Conservation (phyloP, 2,113 vertebrate genomes). For the Rattus rattus region DNA sequence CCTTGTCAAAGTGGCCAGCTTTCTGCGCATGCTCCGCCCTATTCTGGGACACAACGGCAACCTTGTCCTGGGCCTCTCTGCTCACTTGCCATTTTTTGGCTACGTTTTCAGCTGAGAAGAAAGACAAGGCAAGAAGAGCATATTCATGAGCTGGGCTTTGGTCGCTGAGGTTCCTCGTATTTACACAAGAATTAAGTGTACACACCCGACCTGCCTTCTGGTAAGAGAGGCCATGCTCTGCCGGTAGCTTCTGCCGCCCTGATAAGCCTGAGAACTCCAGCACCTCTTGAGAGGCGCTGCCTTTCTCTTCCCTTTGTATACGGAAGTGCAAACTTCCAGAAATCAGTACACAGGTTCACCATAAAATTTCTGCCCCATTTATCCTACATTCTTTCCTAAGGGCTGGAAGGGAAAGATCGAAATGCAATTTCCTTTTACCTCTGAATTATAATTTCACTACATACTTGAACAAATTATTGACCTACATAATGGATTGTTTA, state of each 20-base stretch:
- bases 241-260: background rate
- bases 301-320: background rate
- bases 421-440: background rate
- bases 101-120: slow-evolving; percentile 94
- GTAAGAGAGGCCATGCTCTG: background rate
- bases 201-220: background rate
- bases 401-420: background rate
- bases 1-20: slow-evolving; percentile 93
- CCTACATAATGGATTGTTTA: background rate
- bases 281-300: background rate
- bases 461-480: background rate
- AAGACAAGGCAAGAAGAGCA: slow-evolving; percentile 29
- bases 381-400: background rate
- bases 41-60: slow-evolving; percentile 93
- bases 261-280: background rate
- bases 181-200: background rate
- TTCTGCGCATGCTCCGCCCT: slow-evolving; percentile 94
- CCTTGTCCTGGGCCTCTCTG: slow-evolving; percentile 92
- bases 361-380: background rate
- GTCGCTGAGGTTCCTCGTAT: background rate
- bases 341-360: background rate
- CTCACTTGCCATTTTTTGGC: slow-evolving; percentile 94
- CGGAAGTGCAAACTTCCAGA: background rate
- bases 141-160: background rate
- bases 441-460: background rate